Evolutionary conservation across 1,140 invertebrate species (phyloP).

Genomic region (Eumaeus atala): DNA sequence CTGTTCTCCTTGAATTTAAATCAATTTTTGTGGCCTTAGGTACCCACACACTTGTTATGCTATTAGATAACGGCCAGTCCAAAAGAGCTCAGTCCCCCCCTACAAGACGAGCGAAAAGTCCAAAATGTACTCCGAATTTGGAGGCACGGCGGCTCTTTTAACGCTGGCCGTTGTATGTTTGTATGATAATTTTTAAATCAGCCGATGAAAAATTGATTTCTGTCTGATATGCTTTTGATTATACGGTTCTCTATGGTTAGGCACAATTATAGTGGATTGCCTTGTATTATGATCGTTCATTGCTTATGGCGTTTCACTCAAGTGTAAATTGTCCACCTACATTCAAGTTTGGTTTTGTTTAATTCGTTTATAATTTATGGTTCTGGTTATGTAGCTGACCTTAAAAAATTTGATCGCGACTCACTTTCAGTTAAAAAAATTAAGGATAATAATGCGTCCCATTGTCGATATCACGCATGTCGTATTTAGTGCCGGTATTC

Average conservation of each 20-base stretch:
- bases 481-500: too few species aligned
- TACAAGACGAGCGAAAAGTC: constrained; percentile 14
- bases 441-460: too few species aligned
- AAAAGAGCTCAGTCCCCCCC: constrained; percentile 18
- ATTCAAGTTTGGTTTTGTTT: constrained; percentile 3
- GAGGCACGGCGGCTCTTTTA: constrained; percentile 21
- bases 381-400: too few species aligned
- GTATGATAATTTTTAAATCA: constrained; percentile 68
- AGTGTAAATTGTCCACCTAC: constrained; percentile 1
- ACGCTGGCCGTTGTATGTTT: constrained; percentile 33
- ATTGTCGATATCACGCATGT: too few species aligned
- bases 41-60: constrained; percentile 46
- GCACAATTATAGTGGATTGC: constrained; percentile 50
- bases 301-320: constrained; percentile 13
- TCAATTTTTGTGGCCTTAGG: constrained; percentile 52
- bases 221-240: constrained; percentile 66
- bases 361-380: not conserved
- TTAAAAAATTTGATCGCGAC: too few species aligned
- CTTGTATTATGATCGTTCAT: constrained; percentile 17
- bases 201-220: constrained; percentile 68
- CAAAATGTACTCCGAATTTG: constrained; percentile 2
- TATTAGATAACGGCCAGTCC: constrained; percentile 36
- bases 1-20: constrained; percentile 49
- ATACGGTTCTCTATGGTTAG: constrained; percentile 53
- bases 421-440: too few species aligned